phyloP scores from a whole-genome alignment of 2,797 vertebrate species.

The Parotocinclus haroldoi region DNA sequence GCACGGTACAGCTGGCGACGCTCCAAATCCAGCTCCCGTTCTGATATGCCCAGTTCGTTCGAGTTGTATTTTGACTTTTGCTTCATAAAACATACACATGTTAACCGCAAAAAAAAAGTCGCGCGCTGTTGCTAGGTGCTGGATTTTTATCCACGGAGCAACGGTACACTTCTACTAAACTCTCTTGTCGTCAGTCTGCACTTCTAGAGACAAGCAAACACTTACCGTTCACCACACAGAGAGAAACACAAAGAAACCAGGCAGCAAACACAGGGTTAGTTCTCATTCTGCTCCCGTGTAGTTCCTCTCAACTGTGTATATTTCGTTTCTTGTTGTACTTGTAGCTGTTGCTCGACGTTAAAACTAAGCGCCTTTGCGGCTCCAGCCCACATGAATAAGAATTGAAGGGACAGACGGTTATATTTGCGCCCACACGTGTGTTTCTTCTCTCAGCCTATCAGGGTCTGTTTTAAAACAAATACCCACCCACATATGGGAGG shows the following conservation, averaged over 20 bases:
- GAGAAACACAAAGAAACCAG: conserved; percentile 51
- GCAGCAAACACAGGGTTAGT: conserved; percentile 26
- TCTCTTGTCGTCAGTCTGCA: background rate
- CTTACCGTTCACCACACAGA: conserved; percentile 60
- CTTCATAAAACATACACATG: too few species aligned
- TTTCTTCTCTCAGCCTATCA: conserved; percentile 60
- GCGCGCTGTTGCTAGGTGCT: too few species aligned
- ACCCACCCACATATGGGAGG: too few species aligned
- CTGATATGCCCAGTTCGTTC: too few species aligned
- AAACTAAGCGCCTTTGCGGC: conserved; percentile 16
- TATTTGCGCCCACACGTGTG: conserved; percentile 62
- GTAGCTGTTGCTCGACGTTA: background rate
- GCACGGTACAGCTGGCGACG: too few species aligned
- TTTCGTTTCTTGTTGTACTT: background rate
- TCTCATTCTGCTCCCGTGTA: conserved; percentile 52
- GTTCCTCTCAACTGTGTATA: conserved; percentile 2
- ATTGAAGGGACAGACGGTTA: conserved; percentile 37
- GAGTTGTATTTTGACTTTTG: too few species aligned
- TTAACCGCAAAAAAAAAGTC: too few species aligned
- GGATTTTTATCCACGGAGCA: too few species aligned
- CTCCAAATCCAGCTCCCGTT: too few species aligned
- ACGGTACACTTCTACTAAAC: background rate
- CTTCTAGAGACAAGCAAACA: conserved; percentile 5
- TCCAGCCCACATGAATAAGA: conserved; percentile 20
- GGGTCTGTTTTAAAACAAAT: conserved; percentile 31